Conservation (phyloP, 23 tunicate genomes). For the Botrylloides violaceus region DNA sequence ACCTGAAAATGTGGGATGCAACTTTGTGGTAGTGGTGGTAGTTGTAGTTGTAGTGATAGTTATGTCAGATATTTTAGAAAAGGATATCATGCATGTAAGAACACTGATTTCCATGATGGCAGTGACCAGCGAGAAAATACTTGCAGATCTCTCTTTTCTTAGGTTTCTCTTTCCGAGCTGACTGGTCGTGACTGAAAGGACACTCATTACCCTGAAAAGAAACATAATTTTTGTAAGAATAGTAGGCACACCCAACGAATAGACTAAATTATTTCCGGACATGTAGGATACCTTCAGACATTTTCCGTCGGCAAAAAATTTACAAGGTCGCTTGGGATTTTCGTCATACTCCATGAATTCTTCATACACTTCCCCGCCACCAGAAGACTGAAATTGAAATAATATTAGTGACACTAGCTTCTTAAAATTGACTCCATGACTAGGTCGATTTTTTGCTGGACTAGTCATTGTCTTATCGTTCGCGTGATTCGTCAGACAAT, state of each 20-base stretch:
- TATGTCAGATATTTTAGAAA: constrained; percentile 17
- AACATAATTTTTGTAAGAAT: neutral
- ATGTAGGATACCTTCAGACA: constrained; percentile 19
- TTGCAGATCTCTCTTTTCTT: constrained; percentile 67
- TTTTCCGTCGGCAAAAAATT: constrained; percentile 43
- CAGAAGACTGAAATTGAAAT: constrained; percentile 32
- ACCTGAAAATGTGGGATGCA: too few species aligned
- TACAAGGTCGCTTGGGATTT: constrained; percentile 26
- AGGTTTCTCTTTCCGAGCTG: constrained; percentile 1
- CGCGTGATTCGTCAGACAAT: too few species aligned
- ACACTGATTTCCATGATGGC: constrained; percentile 68
- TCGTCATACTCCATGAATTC: constrained; percentile 17
- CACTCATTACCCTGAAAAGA: neutral
- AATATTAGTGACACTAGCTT: constrained; percentile 39
- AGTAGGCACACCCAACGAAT: too few species aligned
- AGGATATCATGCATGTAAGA: constrained; percentile 94
- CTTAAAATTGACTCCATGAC: too few species aligned
- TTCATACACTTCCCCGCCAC: constrained; percentile 11
- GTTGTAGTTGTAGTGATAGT: too few species aligned
- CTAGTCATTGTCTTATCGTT: constrained; percentile 6
- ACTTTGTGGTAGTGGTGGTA: too few species aligned
- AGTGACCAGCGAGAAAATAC: constrained; percentile 48
- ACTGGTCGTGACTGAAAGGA: constrained; percentile 24
- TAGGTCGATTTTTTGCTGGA: neutral
- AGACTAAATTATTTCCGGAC: too few species aligned